Evolutionary conservation across 2,113 vertebrate species (phyloP).

Genomic region (Cyprinodon variegatus): DNA sequence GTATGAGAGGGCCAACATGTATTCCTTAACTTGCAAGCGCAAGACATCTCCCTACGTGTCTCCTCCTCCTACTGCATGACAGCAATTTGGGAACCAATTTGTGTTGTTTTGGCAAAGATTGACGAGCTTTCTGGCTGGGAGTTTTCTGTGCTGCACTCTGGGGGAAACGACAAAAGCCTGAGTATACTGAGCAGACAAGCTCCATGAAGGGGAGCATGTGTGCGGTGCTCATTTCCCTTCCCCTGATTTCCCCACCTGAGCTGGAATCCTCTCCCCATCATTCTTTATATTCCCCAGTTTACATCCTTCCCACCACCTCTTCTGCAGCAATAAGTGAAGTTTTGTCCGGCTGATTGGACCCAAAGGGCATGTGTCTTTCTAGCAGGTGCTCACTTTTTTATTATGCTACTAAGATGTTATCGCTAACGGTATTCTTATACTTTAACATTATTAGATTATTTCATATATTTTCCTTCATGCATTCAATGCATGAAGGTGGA

Average conservation of each 20-base stretch:
- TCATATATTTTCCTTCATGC: not conserved
- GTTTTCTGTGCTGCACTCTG: conserved; percentile 69
- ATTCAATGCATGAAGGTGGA: not conserved
- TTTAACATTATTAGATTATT: not conserved
- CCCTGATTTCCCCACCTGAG: conserved; percentile 66
- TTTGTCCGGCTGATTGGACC: conserved; percentile 59
- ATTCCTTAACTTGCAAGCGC: conserved; percentile 62
- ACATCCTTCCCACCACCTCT: conserved; percentile 40
- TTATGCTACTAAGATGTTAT: not conserved
- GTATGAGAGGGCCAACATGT: conserved; percentile 46
- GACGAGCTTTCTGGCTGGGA: conserved; percentile 78
- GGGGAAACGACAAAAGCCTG: conserved; percentile 75
- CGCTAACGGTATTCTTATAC: not conserved
- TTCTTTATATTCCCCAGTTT: conserved; percentile 44
- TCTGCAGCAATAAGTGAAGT: conserved; percentile 68
- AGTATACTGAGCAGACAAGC: conserved; percentile 75
- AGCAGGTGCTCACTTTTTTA: conserved; percentile 11
- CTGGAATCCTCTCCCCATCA: conserved; percentile 50
- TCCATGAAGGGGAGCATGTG: conserved; percentile 70
- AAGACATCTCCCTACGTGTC: conserved; percentile 67
- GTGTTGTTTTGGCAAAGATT: conserved; percentile 76
- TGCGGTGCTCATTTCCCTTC: conserved; percentile 49
- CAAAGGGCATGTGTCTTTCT: conserved; percentile 56
- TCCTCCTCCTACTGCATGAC: conserved; percentile 58
- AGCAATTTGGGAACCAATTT: conserved; percentile 81